Percentiles rank a stretch among this genome's conserved stretches.
Evolutionary conservation across 2,888 invertebrate genomes (phyloP).

Genomic region (Malthinus seriepunctatus): DNA sequence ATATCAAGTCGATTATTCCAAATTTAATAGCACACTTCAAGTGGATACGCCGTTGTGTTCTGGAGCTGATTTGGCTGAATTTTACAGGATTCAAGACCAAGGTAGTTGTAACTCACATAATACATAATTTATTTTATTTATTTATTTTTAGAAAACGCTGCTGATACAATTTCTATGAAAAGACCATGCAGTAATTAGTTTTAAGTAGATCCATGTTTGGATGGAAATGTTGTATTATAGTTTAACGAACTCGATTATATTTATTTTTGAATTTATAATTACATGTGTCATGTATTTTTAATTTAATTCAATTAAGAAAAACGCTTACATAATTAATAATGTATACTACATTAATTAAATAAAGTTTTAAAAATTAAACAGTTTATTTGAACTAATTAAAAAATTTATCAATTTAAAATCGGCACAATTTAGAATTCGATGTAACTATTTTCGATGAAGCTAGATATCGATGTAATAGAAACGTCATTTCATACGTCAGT

Average conservation of each 20-base stretch:
- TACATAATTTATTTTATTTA: neutral
- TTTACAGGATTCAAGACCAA: slow-evolving; percentile 62
- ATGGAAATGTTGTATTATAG: too few species aligned
- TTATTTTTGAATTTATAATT: too few species aligned
- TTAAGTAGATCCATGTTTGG: too few species aligned
- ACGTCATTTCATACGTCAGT: neutral
- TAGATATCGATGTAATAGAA: neutral
- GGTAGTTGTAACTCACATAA: slow-evolving; percentile 17
- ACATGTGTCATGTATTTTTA: too few species aligned
- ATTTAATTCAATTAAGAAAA: too few species aligned
- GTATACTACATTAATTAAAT: too few species aligned
- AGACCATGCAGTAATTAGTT: slow-evolving; percentile 5
- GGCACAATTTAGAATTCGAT: neutral
- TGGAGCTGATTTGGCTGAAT: slow-evolving; percentile 67
- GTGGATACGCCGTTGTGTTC: slow-evolving; percentile 87
- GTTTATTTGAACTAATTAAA: too few species aligned
- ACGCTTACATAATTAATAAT: too few species aligned
- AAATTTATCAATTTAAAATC: too few species aligned
- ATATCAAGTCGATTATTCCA: slow-evolving; percentile 86
- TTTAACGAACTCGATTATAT: too few species aligned
- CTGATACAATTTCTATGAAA: slow-evolving; percentile 29
- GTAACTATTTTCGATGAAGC: neutral
- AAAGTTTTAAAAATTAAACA: too few species aligned
- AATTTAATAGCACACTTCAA: slow-evolving; percentile 81
- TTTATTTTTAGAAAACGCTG: slow-evolving; percentile 23